Conservation (phyloP, 2,113 vertebrate species). For the Illadopsis cleaveri region DNA sequence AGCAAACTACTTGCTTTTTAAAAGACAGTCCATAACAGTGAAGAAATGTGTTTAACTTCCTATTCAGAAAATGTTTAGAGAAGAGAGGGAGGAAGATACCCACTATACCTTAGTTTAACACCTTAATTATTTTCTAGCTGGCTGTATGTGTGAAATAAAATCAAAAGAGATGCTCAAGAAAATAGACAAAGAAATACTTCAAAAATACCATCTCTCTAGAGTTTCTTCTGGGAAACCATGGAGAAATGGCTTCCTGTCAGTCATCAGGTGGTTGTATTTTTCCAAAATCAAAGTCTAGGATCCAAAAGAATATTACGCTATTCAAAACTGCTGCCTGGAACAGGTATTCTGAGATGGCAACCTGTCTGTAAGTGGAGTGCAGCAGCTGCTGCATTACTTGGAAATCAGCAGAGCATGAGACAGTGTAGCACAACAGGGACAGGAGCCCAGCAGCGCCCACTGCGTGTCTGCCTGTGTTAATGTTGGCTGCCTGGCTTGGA, state of each 20-base stretch:
- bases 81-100: neutral
- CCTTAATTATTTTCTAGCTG: neutral
- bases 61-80: neutral
- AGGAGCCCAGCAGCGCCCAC: neutral
- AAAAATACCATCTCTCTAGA: neutral
- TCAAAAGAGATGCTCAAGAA: neutral
- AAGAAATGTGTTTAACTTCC: neutral
- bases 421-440: no score
- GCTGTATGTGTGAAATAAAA: neutral
- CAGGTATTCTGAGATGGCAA: neutral
- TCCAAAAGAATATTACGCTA: neutral
- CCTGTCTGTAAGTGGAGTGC: neutral
- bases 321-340: neutral
- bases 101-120: neutral
- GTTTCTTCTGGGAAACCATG: neutral
- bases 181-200: neutral
- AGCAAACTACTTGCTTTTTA: neutral
- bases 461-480: neutral
- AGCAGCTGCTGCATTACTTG: neutral
- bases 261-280: neutral
- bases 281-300: neutral
- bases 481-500: neutral
- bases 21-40: neutral
- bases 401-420: neutral
- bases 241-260: neutral